phyloP scores from a whole-genome alignment of 2,113 vertebrate species.

The Pituophis catenifer region DNA sequence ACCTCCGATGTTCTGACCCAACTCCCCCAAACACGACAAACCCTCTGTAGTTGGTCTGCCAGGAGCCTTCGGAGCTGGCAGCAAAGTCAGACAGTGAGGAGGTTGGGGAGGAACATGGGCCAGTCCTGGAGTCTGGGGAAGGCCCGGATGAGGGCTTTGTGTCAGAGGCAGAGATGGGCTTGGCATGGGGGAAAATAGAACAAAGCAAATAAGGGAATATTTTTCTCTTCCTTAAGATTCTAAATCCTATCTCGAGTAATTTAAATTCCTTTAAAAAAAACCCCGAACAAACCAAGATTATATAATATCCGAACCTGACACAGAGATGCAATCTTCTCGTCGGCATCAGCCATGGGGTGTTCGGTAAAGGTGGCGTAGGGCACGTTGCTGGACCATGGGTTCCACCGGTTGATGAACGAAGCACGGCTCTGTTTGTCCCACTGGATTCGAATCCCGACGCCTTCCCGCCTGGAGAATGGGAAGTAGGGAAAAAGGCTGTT shows the following conservation, averaged over 20 bases:
- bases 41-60: no score
- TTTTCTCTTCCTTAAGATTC: not conserved
- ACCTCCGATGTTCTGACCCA: no score
- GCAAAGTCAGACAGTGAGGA: no score
- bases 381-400: constrained; percentile 92
- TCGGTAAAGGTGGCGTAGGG: constrained; percentile 90
- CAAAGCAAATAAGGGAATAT: not conserved
- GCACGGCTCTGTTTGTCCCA: constrained; percentile 90
- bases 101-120: no score
- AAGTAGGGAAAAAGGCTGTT: no score
- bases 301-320: constrained; percentile 77
- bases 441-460: constrained; percentile 84
- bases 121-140: no score
- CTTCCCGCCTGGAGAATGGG: constrained; percentile 76
- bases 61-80: no score
- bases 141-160: no score
- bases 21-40: no score
- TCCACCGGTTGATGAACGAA: constrained; percentile 92
- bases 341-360: constrained; percentile 88
- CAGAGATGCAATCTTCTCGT: constrained; percentile 87
- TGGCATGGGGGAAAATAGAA: no score
- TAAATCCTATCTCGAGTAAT: accelerated
- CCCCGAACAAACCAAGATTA: no score
- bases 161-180: no score
- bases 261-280: not conserved